Conservation (phyloP, 2,797 vertebrate species). For the Etheostoma perlongum region DNA sequence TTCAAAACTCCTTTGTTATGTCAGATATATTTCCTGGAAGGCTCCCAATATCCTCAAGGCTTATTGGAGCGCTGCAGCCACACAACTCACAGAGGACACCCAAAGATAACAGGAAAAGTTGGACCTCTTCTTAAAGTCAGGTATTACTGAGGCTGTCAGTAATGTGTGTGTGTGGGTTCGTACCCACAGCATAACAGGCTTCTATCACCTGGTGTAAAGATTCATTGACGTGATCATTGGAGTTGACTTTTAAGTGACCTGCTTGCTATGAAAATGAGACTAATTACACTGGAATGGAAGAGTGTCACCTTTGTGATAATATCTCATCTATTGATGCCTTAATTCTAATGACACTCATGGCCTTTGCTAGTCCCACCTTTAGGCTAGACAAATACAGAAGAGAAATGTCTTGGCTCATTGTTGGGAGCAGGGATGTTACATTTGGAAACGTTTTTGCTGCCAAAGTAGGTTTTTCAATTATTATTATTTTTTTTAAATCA, state of each 20-base stretch:
- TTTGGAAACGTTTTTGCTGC: constrained; percentile 19
- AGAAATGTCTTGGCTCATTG: constrained; percentile 41
- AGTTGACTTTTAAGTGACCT: constrained; percentile 78
- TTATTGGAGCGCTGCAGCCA: constrained; percentile 76
- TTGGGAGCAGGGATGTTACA: constrained; percentile 19
- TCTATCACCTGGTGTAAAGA: constrained; percentile 72
- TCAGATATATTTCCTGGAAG: constrained; percentile 82
- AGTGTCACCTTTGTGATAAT: constrained; percentile 79
- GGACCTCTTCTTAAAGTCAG: constrained; percentile 74
- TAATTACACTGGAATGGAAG: constrained; percentile 67
- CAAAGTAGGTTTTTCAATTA: background rate
- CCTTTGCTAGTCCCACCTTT: constrained; percentile 76
- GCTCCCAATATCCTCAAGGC: constrained; percentile 82
- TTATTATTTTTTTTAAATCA: background rate
- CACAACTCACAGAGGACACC: constrained; percentile 80
- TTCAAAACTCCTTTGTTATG: constrained; percentile 83
- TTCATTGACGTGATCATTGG: constrained; percentile 66
- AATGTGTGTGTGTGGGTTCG: constrained; percentile 31
- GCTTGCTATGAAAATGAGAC: constrained; percentile 72
- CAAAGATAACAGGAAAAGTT: constrained; percentile 79
- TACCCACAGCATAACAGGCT: constrained; percentile 58
- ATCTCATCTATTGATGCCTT: constrained; percentile 76
- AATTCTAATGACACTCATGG: constrained; percentile 75
- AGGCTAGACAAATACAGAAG: constrained; percentile 63
- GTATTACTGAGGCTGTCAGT: constrained; percentile 31